Conservation (phyloP, 2,797 vertebrate species). For the Megalops cyprinoides region DNA sequence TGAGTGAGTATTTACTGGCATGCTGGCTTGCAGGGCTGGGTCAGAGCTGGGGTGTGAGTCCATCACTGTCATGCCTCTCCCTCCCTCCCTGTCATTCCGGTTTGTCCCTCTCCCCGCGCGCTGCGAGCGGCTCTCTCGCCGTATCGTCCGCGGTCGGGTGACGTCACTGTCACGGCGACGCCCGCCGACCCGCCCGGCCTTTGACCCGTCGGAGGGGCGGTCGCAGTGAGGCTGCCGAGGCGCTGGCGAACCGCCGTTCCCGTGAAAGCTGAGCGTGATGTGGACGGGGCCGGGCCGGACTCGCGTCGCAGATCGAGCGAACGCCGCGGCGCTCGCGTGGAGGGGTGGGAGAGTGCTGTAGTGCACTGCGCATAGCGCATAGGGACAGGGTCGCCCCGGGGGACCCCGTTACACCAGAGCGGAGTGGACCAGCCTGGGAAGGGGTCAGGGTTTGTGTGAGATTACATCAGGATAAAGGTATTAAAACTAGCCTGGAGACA, state of each 20-base stretch:
- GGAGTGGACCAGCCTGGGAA: background rate
- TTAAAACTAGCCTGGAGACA: conserved; percentile 60
- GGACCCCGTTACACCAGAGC: background rate
- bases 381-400: background rate
- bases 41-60: conserved; percentile 56
- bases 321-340: too few relatives aligned
- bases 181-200: background rate
- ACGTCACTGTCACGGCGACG: background rate
- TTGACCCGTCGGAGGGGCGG: background rate
- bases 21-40: conserved; percentile 50
- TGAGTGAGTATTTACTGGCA: conserved; percentile 75
- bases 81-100: conserved; percentile 27
- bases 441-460: conserved; percentile 39
- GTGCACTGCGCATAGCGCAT: too few relatives aligned
- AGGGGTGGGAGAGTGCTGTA: too few relatives aligned
- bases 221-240: conserved; percentile 43
- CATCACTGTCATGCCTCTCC: conserved; percentile 43
- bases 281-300: too few relatives aligned
- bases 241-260: too few relatives aligned
- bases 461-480: conserved; percentile 61
- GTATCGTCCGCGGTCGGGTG: background rate
- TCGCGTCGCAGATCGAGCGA: too few relatives aligned
- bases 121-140: background rate
- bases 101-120: conserved; percentile 34
- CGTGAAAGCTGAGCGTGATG: too few relatives aligned